These are phyloP conservation scores for Prinia subflava DNA, from an alignment of 2,113 vertebrate genomes.

Conservation along the genomic window DNA sequence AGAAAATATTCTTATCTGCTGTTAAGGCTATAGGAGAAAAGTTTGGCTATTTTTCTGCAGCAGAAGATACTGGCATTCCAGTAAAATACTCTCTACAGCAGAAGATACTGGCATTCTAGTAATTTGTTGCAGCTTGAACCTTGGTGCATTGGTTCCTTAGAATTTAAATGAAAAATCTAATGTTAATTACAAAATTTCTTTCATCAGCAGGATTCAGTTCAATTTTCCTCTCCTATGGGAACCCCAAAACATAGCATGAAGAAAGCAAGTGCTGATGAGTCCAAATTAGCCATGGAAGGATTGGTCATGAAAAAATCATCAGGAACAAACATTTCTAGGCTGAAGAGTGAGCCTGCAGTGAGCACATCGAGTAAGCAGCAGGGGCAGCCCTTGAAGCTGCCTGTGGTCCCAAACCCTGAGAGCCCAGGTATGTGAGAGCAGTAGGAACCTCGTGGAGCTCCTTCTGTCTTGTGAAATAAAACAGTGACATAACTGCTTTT, in stretches of 20 bases:
- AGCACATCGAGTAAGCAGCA: constrained; percentile 61
- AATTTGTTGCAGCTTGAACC: neutral
- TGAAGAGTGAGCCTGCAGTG: constrained; percentile 48
- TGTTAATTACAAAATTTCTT: neutral
- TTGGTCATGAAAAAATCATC: constrained; percentile 57
- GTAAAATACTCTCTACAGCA: neutral
- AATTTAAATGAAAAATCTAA: neutral
- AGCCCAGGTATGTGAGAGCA: constrained; percentile 71
- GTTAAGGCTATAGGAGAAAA: neutral
- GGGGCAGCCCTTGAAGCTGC: neutral
- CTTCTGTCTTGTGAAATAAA: neutral
- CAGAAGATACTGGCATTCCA: neutral
- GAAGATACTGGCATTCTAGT: neutral
- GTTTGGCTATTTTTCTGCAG: neutral
- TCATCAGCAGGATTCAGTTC: constrained; percentile 77
- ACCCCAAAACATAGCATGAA: constrained; percentile 60
- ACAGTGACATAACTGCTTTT: neutral
- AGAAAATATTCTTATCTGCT: neutral
- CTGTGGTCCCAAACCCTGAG: neutral
- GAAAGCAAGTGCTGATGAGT: constrained; percentile 57
- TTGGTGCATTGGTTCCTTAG: neutral
- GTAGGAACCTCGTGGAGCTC: neutral
- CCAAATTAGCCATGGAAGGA: constrained; percentile 23
- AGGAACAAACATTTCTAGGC: neutral
- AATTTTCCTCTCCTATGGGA: constrained; percentile 65